A percentile compares a stretch with the other conserved stretches of the same genome.
phyloP scores from a whole-genome alignment of 2,888 invertebrate species.

The Pachydiplax longipennis region DNA sequence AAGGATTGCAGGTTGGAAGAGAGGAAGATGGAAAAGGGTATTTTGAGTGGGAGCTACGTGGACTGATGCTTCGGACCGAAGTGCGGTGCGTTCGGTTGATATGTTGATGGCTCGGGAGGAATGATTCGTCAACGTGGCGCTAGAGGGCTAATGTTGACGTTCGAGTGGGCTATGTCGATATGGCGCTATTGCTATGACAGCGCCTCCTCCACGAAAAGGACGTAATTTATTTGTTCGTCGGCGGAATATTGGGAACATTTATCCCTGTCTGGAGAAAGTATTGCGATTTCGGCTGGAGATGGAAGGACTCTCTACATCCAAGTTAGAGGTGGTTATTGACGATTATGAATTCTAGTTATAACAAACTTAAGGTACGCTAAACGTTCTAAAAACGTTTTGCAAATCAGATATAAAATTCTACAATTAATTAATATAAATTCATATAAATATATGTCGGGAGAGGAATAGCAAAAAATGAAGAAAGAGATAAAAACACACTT shows the following conservation, averaged over 20 bases:
- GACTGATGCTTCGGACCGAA: background rate
- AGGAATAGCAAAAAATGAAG: no score
- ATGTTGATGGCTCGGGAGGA: background rate
- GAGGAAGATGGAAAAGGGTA: background rate
- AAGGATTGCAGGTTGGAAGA: conserved; percentile 12
- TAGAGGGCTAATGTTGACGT: background rate
- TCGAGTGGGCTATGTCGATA: background rate
- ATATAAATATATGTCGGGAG: no score
- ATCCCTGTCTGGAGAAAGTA: background rate
- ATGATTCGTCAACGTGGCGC: background rate
- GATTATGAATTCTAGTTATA: background rate
- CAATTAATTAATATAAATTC: no score
- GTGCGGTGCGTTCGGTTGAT: background rate
- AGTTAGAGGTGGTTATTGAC: background rate
- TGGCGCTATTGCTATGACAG: background rate
- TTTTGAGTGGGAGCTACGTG: background rate
- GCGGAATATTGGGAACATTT: no score
- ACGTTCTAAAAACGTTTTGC: no score
- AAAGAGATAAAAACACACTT: no score
- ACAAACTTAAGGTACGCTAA: no score
- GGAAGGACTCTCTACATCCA: no score
- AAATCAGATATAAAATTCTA: no score
- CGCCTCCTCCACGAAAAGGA: background rate
- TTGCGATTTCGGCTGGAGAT: background rate
- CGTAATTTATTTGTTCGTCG: background rate